Percentiles rank a stretch among this genome's conserved stretches.
Conservation (phyloP, 2,888 invertebrate genomes). For the Xestia rhomboidea region DNA sequence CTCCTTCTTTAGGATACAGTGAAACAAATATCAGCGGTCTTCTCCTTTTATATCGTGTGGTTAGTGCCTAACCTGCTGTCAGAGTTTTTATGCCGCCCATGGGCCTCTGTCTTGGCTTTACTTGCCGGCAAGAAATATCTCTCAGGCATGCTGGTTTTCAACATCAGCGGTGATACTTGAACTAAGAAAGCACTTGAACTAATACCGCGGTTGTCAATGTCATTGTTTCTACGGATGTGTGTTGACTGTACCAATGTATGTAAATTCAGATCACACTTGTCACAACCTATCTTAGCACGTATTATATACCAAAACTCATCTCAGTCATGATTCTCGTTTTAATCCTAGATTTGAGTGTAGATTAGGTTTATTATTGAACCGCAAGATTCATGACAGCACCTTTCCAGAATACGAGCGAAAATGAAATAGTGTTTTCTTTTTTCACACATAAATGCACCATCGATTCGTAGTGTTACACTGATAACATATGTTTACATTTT, state of each 20-base stretch:
- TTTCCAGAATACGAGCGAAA: background rate
- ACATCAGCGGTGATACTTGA: background rate
- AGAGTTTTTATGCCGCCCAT: no score
- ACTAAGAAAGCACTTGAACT: background rate
- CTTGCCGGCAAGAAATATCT: no score
- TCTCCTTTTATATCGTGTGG: no score
- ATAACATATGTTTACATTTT: background rate
- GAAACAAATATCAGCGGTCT: background rate
- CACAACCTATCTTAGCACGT: constrained; percentile 15
- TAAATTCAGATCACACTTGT: constrained; percentile 22
- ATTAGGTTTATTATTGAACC: background rate
- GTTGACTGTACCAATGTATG: background rate
- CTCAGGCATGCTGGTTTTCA: no score
- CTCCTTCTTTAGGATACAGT: background rate
- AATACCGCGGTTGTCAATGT: background rate
- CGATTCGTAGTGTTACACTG: background rate
- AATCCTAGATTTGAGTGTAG: constrained; percentile 5
- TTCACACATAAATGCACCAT: background rate
- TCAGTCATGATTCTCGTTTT: constrained; percentile 6
- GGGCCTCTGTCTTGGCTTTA: no score
- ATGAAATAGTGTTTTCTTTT: background rate
- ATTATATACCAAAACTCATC: background rate
- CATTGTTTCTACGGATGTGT: background rate
- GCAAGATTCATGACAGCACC: background rate
- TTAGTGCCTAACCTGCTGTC: no score